Base-by-base conservation (phyloP, 2,797 vertebrate species). In the Anguilla marmorata region DNA sequence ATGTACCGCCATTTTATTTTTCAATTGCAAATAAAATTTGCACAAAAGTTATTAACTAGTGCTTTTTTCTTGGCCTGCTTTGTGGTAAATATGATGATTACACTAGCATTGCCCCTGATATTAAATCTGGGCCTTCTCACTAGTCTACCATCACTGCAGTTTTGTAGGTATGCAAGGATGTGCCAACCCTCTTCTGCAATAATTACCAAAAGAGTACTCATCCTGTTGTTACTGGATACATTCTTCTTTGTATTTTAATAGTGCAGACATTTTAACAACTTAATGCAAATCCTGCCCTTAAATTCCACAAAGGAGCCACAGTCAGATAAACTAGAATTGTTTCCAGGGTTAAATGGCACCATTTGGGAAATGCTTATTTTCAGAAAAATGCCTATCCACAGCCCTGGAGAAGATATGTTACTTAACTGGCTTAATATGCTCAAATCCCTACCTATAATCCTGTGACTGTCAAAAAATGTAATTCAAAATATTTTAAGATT, bases 161-260 rank as follows among this genome's bases (percentile, higher is more conserved):
- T 82, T 50, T 6, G 45, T 3, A n/a, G 45, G 41, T 24, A 19
- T 82, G 45, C 1, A 48, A 48, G 11, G 16, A 50, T 82, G 79
- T 50, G 21, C 6, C 33, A 80, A 80, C 76, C 19, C 76, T 74
- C 30, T 80, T 80, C 9, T 80, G 76, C 33, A 80, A 80, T 80
- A 19, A 24, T 48, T 7, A 41, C 41, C 7, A 16, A 33, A 82
- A n/a, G 79, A 82, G 41, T 50, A n/a, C 9, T 80, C 37, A 41
- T 24, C 16, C 1, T 80, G 12, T 80, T 50, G 8, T 50, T 82
- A 8, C n/a, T 82, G 19, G 21, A 48, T 37, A 12, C 16, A 37
- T 7, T 21, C 3, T 41, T 79, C 19, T 74, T 37, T 76, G 37
- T 48, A 9, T 48, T 37, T 79, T n/a, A 48, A 45, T 41, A n/a